These are phyloP conservation scores for Leptoteleia sp. DNA, from an alignment of 1,140 invertebrate species.

Conservation along the genomic window DNA sequence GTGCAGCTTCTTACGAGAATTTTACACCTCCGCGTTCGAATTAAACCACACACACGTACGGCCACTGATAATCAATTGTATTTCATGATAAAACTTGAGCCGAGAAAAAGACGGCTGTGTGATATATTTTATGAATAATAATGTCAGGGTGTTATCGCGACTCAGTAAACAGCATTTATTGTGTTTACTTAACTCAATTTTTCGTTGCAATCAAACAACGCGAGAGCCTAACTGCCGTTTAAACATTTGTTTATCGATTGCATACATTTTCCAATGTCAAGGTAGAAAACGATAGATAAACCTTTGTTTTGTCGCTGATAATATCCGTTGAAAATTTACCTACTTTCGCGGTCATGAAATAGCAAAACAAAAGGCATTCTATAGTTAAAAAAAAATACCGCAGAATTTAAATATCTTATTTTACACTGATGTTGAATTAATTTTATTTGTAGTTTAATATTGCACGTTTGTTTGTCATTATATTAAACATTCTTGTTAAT, in stretches of 20 bases:
- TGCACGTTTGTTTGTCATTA: too few species aligned
- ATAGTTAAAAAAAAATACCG: too few species aligned
- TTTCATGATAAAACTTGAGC: slow-evolving; percentile 23
- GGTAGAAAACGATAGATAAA: slow-evolving; percentile 25
- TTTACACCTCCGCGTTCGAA: slow-evolving; percentile 11
- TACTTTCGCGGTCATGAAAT: too few species aligned
- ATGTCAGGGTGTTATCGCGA: slow-evolving; percentile 36
- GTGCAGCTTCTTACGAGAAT: slow-evolving; percentile 29
- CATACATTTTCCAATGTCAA: slow-evolving; percentile 38
- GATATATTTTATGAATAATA: slow-evolving; percentile 31
- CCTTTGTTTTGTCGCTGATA: too few species aligned
- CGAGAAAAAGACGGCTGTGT: neutral
- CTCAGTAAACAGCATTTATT: slow-evolving; percentile 39
- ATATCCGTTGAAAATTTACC: too few species aligned
- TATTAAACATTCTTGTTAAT: too few species aligned
- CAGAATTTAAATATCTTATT: too few species aligned
- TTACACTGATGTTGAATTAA: too few species aligned
- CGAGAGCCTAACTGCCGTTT: slow-evolving; percentile 20
- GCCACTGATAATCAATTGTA: slow-evolving; percentile 12
- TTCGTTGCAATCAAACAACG: slow-evolving; percentile 20
- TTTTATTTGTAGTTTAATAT: too few species aligned
- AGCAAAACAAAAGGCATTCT: too few species aligned
- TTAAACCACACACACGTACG: slow-evolving; percentile 4
- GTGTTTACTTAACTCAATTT: slow-evolving; percentile 24
- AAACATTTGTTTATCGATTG: slow-evolving; percentile 42